Evolutionary conservation across 2,113 vertebrate species (phyloP), one percentile per base, ranked within the genome.

Genomic region (Bufo gargarizans): DNA sequence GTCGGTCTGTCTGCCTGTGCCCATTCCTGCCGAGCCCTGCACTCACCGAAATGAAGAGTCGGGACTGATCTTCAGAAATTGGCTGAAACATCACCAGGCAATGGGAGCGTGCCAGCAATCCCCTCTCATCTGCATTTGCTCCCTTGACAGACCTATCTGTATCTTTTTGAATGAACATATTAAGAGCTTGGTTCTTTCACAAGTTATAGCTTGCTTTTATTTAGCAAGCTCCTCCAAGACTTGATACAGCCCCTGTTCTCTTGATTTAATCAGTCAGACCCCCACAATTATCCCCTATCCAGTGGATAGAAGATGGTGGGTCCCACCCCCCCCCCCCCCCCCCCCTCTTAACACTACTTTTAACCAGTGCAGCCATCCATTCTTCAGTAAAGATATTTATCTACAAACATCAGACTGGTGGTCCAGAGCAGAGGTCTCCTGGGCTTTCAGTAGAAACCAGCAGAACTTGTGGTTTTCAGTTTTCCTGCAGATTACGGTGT

Each of bases 51-150:
- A 85, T 74, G 83, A 85, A 59, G 59, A 74, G 69, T 74, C 69
- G 74, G 74, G 83, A 76, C 83, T 84, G 82, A 72, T 84, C 65
- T 85, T 59, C 69, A 76, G 49, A 85, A 74, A 85, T 58, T 74
- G 83, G 69, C 69, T 85, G 83, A 59, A 76, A 47, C 16, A 6
- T 76, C 10, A 59, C 69, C 22, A 20, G 83, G 33, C 67, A 76
- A 58, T 56, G 69, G 45, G 2, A 20, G 6, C 67, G 47, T 53
- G 50, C 69, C 83, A 85, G 83, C 33, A 45, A 72, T 74, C 74
- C 33, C 50, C 53, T 47, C 69, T 74, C 69, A 59, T 56, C 65
- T 69, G 53, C 49, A 85, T 85, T 58, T 85, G 53, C 17, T 72
- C 76, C 45, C n/a, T 58, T 85, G 83, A 56, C 84, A 61, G 80